Percentiles rank a stretch among this genome's conserved stretches.
phyloP scores from a whole-genome alignment of 2,888 invertebrate species.

The Morinoia aosen region DNA sequence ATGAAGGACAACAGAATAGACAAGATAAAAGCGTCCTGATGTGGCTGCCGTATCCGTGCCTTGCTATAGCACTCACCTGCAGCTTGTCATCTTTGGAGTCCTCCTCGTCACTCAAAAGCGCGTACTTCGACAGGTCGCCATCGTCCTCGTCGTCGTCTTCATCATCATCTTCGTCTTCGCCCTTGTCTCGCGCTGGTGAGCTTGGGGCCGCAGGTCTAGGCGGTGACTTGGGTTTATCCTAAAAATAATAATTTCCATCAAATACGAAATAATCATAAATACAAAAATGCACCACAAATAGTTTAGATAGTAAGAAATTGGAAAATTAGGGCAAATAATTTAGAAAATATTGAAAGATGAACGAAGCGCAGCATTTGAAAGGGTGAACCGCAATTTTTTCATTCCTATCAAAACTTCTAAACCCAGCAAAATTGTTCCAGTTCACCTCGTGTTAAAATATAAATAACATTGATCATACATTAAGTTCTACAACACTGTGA shows the following conservation, averaged over 20 bases:
- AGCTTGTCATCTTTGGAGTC: slow-evolving; percentile 61
- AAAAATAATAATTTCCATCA: background rate
- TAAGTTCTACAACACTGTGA: no score
- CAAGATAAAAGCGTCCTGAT: no score
- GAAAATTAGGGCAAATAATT: no score
- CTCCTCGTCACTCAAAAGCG: slow-evolving; percentile 81
- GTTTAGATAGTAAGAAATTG: background rate
- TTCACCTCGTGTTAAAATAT: no score
- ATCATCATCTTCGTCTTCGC: slow-evolving; percentile 68
- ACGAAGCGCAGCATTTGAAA: no score
- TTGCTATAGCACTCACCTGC: background rate
- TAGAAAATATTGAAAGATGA: no score
- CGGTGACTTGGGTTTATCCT: background rate
- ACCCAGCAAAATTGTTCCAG: no score
- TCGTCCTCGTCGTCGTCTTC: slow-evolving; percentile 74
- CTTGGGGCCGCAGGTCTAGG: slow-evolving; percentile 33
- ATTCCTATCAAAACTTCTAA: no score
- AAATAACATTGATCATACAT: no score
- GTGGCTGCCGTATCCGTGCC: background rate
- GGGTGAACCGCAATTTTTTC: no score
- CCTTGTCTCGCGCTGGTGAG: slow-evolving; percentile 69
- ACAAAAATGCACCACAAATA: background rate
- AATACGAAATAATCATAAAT: slow-evolving; percentile 45
- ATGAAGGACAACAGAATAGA: background rate
- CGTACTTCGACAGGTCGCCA: slow-evolving; percentile 84